A percentile compares a stretch with the other conserved stretches of the same genome.
Conservation (phyloP, 2,888 invertebrate species). For the Nycteola revayana region DNA sequence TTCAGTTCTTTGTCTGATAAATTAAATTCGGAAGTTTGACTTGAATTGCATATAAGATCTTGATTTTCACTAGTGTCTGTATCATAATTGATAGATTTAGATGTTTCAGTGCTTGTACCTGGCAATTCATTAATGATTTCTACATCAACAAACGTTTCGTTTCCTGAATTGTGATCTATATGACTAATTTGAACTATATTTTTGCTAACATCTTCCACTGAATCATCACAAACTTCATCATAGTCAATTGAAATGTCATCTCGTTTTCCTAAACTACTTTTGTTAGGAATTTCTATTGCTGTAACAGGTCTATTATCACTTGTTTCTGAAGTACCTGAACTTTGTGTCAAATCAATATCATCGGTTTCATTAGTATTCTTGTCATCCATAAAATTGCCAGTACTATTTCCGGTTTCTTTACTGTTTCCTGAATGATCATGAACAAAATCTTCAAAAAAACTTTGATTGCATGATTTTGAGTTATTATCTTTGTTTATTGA, state of each 20-base stretch:
- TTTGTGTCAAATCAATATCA: slow-evolving; percentile 59
- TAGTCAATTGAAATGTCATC: slow-evolving; percentile 64
- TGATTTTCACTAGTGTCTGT: slow-evolving; percentile 10
- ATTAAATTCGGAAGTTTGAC: slow-evolving; percentile 53
- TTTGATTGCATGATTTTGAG: slow-evolving; percentile 22
- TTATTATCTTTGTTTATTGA: neutral
- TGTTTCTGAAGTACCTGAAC: slow-evolving; percentile 35
- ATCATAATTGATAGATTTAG: neutral
- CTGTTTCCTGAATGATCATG: slow-evolving; percentile 44
- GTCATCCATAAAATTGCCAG: neutral
- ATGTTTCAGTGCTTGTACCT: neutral
- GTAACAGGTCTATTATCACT: slow-evolving; percentile 2
- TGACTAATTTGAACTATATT: neutral
- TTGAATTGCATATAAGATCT: slow-evolving; percentile 29
- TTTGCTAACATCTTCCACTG: neutral
- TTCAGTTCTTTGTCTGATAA: slow-evolving; percentile 84
- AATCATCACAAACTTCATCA: slow-evolving; percentile 50
- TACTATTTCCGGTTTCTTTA: slow-evolving; percentile 13
- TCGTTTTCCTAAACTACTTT: slow-evolving; percentile 45
- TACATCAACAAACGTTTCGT: neutral
- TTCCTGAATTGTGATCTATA: neutral
- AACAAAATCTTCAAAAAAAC: slow-evolving; percentile 48
- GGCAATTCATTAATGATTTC: slow-evolving; percentile 2
- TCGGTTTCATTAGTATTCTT: slow-evolving; percentile 5
- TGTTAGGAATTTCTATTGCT: slow-evolving; percentile 12